phyloP scores from a whole-genome alignment of 1,140 invertebrate genomes.

The Brachionus calyciflorus region DNA sequence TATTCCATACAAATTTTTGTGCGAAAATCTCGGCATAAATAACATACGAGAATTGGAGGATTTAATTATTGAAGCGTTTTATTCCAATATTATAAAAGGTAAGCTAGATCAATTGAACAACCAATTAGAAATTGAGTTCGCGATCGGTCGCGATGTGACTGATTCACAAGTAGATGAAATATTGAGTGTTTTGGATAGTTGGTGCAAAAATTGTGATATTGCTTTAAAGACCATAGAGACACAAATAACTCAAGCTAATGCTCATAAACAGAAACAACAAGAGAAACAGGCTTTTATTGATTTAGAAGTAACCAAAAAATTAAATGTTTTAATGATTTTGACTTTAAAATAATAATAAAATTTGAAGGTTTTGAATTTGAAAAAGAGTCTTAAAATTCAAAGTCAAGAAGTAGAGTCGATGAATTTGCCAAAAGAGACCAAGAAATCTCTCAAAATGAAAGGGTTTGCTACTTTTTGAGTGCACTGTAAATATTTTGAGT shows the following conservation, averaged over 20 bases:
- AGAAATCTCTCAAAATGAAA: slow-evolving; percentile 27
- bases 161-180: slow-evolving; percentile 63
- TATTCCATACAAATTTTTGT: slow-evolving; percentile 79
- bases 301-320: slow-evolving; percentile 68
- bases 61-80: slow-evolving; percentile 94
- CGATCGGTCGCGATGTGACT: slow-evolving; percentile 84
- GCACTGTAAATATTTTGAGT: too few species aligned
- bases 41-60: slow-evolving; percentile 91
- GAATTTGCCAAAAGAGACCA: neutral
- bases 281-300: slow-evolving; percentile 79
- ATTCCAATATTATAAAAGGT: slow-evolving; percentile 90
- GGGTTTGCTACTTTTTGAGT: too few species aligned
- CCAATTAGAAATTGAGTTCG: slow-evolving; percentile 86
- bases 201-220: slow-evolving; percentile 71
- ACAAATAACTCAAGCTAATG: slow-evolving; percentile 81
- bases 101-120: slow-evolving; percentile 92
- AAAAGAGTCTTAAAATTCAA: slow-evolving; percentile 18
- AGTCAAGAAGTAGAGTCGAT: slow-evolving; percentile 11
- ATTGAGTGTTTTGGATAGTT: slow-evolving; percentile 56
- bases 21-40: slow-evolving; percentile 82
- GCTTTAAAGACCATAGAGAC: slow-evolving; percentile 68
- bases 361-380: slow-evolving; percentile 25
- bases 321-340: neutral
- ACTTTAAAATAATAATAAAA: neutral
- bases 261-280: slow-evolving; percentile 75